Percentiles rank a stretch among this genome's conserved stretches.
phyloP scores from a whole-genome alignment of 2,888 invertebrate species.

The Prenolepis imparis region DNA sequence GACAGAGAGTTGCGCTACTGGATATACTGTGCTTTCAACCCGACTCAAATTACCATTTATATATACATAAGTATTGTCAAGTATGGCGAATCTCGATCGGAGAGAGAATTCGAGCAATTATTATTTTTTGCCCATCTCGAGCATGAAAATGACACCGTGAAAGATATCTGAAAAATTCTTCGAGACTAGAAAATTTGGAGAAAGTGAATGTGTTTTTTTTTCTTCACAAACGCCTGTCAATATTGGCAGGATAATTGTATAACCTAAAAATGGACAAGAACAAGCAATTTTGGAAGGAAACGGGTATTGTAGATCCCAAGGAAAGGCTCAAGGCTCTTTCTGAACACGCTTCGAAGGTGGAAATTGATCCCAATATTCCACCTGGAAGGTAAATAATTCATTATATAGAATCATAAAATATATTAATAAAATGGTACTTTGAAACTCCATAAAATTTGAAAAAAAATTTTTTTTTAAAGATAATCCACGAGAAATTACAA shows the following conservation, averaged over 20 bases:
- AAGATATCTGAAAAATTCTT: not conserved
- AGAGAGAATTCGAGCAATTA: not conserved
- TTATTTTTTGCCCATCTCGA: not conserved
- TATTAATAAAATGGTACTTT: not conserved
- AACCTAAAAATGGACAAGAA: slow-evolving; percentile 76
- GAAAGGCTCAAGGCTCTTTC: slow-evolving; percentile 90
- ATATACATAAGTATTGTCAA: not conserved
- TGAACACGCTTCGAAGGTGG: slow-evolving; percentile 90
- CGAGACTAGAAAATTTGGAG: not conserved
- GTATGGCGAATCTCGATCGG: not conserved
- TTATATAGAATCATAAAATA: slow-evolving; percentile 36
- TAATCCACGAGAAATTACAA: not conserved
- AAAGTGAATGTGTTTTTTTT: not conserved
- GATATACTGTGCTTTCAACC: no score
- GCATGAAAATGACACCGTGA: not conserved
- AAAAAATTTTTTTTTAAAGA: not conserved
- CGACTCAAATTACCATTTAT: no score
- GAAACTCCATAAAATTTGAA: not conserved
- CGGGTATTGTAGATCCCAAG: slow-evolving; percentile 89
- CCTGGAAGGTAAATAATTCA: slow-evolving; percentile 90
- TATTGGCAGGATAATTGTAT: slow-evolving; percentile 26
- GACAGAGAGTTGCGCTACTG: no score
- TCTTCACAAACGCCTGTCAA: not conserved
- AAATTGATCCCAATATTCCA: slow-evolving; percentile 91
- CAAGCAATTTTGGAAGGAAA: slow-evolving; percentile 78